Conservation (phyloP, 2,113 vertebrate species). For the Ploceus nigricollis region DNA sequence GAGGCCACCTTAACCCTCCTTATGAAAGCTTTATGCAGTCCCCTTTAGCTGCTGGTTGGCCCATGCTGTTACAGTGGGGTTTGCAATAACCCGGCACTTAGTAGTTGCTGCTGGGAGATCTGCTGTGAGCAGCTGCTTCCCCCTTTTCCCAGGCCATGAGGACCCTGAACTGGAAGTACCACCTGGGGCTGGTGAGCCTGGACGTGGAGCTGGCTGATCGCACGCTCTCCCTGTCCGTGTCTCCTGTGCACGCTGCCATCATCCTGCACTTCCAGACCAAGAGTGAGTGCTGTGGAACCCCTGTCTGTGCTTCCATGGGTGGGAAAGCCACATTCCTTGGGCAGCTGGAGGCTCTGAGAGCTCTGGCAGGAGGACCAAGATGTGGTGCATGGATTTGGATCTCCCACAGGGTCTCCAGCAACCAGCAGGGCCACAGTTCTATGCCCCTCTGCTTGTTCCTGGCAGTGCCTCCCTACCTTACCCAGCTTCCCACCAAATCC, state of each 20-base stretch:
- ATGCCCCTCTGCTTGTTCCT: background rate
- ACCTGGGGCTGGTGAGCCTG: slow-evolving; percentile 90
- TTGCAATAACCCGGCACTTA: background rate
- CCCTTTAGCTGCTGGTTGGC: background rate
- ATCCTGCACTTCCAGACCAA: slow-evolving; percentile 95
- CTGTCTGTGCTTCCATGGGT: background rate
- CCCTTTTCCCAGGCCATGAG: slow-evolving; percentile 86
- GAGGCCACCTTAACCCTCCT: background rate
- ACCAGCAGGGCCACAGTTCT: background rate
- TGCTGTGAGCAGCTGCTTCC: background rate
- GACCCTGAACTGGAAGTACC: slow-evolving; percentile 96
- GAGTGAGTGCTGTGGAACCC: slow-evolving; percentile 53
- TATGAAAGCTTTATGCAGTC: background rate
- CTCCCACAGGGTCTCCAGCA: background rate
- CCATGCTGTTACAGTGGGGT: accelerated
- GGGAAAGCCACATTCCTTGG: accelerated
- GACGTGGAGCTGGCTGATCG: slow-evolving; percentile 93
- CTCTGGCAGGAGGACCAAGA: background rate
- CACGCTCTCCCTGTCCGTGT: slow-evolving; percentile 87
- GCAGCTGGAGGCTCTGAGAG: background rate
- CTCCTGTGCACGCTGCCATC: slow-evolving; percentile 91
- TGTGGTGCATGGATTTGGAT: background rate
- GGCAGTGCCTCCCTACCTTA: background rate
- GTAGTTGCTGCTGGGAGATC: background rate
- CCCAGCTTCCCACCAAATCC: background rate